Evolutionary conservation across 2,888 invertebrate species (phyloP), one percentile per base, ranked within the genome.

Genomic region (Lymantria dispar): DNA sequence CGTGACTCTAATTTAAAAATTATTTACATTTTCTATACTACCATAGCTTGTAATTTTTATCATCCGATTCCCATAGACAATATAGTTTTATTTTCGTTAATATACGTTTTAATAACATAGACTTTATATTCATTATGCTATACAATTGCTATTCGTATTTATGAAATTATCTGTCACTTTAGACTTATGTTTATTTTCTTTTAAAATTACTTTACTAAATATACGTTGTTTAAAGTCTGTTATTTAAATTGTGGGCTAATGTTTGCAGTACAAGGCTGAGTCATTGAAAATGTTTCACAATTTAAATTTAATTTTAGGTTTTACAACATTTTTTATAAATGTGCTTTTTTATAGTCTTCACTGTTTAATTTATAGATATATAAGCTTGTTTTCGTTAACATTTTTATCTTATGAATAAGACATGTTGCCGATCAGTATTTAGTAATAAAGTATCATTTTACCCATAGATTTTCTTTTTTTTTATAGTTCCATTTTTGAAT

Each of bases 261-360:
- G 44, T 51, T 22, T 22, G 36, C 37, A 29, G 29, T 40, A 8
- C 12, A 13, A 47, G 13, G 29, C 42, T 51, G 43, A 47, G 43
- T 51, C 51, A 51, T 33, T 39, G 15, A 40, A 40, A 40, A 36
- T 47, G 43, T 51, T 51, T 51, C 51, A 47, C 51, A 47, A 47
- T 43, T 44, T 51, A 39, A 43, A 40, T 38, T 39, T 50, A 46
- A 43, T 41, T 51, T 47, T 51, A 51, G 44, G n/a, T 43, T 47
- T n/a, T 38, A 43, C 31, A 43, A 31, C 42, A 38, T 38, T 42
- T n/a, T 38, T 2, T 22, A 22, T 3, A 22, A 1, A 7, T 12
- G 7, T 37, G 22, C 14, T 42, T 44, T 49, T 48, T 29, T 48
- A 9, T 14, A 8, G 11, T n/a, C 46, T 36, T 12, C 36, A 11